Conservation (phyloP, 2,888 invertebrate genomes). For the Platycnemis pennipes region DNA sequence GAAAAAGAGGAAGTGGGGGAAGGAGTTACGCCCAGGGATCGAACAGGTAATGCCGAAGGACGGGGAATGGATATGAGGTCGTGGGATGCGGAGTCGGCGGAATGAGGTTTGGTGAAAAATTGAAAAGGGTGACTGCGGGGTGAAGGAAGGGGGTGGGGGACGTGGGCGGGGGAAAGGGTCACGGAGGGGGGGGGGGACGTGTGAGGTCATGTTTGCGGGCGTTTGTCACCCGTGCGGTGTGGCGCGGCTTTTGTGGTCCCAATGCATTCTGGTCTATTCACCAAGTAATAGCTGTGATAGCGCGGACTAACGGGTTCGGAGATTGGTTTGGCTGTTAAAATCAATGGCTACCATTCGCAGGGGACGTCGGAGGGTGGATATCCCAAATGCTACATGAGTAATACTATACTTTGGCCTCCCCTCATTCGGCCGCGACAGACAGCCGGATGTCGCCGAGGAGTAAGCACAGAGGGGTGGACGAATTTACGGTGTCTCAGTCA, state of each 20-base stretch:
- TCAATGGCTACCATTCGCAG: slow-evolving; percentile 16
- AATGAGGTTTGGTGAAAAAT: slow-evolving; percentile 36
- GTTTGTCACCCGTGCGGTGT: slow-evolving; percentile 16
- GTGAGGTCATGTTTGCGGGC: slow-evolving; percentile 39
- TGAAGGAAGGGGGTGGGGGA: neutral
- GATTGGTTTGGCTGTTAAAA: slow-evolving; percentile 39
- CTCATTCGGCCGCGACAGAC: slow-evolving; percentile 16
- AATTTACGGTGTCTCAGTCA: neutral
- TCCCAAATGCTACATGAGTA: slow-evolving; percentile 39
- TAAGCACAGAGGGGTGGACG: neutral
- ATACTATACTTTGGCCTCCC: neutral
- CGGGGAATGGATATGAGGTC: slow-evolving; percentile 36
- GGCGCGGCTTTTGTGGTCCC: slow-evolving; percentile 26
- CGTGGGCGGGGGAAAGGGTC: neutral
- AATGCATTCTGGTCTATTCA: slow-evolving; percentile 39
- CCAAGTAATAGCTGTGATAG: slow-evolving; percentile 39
- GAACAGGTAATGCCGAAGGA: slow-evolving; percentile 28
- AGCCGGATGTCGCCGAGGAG: neutral
- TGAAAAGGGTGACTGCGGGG: neutral
- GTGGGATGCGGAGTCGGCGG: slow-evolving; percentile 19
- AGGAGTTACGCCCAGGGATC: slow-evolving; percentile 26
- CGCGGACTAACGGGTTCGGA: slow-evolving; percentile 27
- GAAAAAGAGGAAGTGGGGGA: neutral
- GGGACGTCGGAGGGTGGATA: neutral
- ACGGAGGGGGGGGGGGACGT: neutral